Percentiles rank a stretch among this genome's conserved stretches.
These are phyloP conservation scores for Philopedon plagiatum DNA, from an alignment of 2,888 invertebrate species.

Conservation along the genomic window DNA sequence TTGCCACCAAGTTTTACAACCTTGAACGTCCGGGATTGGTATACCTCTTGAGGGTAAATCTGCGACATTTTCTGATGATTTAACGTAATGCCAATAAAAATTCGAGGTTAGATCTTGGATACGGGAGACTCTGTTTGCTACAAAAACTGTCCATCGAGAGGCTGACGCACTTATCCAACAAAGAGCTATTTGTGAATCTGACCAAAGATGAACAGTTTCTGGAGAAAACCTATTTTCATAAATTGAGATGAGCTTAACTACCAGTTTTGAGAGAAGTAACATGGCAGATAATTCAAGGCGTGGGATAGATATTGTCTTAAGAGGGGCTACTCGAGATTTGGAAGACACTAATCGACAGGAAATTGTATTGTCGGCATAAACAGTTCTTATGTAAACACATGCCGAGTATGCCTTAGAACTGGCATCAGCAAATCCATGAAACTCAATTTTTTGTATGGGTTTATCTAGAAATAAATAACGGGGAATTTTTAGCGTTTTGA, in stretches of 20 bases:
- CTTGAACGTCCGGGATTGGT: not conserved
- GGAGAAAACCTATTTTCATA: not conserved
- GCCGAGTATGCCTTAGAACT: constrained; percentile 17
- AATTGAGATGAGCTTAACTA: constrained; percentile 21
- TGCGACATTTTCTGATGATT: constrained; percentile 38
- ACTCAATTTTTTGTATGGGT: not conserved
- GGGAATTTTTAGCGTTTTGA: not conserved
- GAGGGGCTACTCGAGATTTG: constrained; percentile 15
- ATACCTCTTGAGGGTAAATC: constrained; percentile 29
- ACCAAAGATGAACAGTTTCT: constrained; percentile 40
- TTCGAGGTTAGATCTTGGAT: constrained; percentile 40
- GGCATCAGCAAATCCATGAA: constrained; percentile 20
- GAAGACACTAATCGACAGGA: constrained; percentile 6
- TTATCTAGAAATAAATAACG: not conserved
- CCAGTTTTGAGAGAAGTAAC: not conserved
- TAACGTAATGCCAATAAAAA: constrained; percentile 29
- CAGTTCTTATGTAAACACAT: constrained; percentile 30
- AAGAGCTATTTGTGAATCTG: constrained; percentile 46
- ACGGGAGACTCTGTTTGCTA: constrained; percentile 41
- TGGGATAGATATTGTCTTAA: constrained; percentile 31
- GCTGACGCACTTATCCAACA: constrained; percentile 37
- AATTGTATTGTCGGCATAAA: not conserved
- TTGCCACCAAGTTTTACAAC: constrained; percentile 22
- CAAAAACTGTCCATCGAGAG: constrained; percentile 43
- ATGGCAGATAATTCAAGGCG: constrained; percentile 38